phyloP scores from a whole-genome alignment of 1,140 invertebrate species.

The Trissolcus basalis region DNA sequence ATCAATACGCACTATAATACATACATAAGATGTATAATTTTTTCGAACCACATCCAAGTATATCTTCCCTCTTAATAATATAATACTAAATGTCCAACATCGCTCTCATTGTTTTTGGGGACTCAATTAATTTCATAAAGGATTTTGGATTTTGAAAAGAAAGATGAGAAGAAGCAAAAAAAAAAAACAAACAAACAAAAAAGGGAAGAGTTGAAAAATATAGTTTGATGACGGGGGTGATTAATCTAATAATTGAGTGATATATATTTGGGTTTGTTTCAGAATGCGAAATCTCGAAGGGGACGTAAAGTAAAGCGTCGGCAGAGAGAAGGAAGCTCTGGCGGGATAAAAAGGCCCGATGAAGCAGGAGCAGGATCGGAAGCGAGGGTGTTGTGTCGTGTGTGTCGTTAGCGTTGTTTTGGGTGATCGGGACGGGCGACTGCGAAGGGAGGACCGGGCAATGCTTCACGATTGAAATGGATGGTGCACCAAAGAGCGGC shows the following conservation, averaged over 20 bases:
- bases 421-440: constrained; percentile 40
- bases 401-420: constrained; percentile 55
- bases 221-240: neutral
- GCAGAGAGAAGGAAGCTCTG: constrained; percentile 9
- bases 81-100: too few species aligned
- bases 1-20: too few species aligned
- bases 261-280: constrained; percentile 39
- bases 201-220: neutral
- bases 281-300: constrained; percentile 48
- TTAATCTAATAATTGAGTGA: constrained; percentile 43
- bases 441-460: constrained; percentile 42
- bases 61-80: too few species aligned
- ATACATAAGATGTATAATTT: too few species aligned
- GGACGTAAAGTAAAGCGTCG: constrained; percentile 8
- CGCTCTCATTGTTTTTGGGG: too few species aligned
- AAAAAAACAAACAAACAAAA: neutral
- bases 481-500: constrained; percentile 70
- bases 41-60: too few species aligned
- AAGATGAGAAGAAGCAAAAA: neutral
- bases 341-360: constrained; percentile 47
- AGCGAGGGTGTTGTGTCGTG: constrained; percentile 56
- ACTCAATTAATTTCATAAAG: too few species aligned
- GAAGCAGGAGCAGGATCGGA: constrained; percentile 42
- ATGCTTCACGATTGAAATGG: constrained; percentile 73
- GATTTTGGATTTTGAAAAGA: too few species aligned